Percentiles rank a stretch among this genome's conserved stretches.
These are phyloP conservation scores for Drosophila repletoides DNA, from an alignment of 1,140 invertebrate genomes.

Conservation along the genomic window DNA sequence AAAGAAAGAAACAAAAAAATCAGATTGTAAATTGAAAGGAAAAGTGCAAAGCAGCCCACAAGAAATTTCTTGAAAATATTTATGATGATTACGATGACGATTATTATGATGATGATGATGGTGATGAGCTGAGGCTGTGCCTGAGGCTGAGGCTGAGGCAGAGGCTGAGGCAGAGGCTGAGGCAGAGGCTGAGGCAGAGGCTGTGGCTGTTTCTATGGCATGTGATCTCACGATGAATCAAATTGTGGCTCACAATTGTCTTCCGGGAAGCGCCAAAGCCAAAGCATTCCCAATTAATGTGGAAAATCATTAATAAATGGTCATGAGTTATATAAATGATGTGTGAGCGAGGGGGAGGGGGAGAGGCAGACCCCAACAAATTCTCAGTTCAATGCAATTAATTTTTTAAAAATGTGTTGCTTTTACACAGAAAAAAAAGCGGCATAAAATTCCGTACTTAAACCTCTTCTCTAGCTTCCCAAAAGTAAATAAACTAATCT, in stretches of 20 bases:
- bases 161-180: too few species aligned
- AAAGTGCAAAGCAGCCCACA: constrained; percentile 23
- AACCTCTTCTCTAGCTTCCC: too few species aligned
- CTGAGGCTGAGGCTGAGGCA: too few species aligned
- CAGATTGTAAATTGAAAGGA: constrained; percentile 31
- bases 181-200: too few species aligned
- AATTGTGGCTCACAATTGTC: constrained; percentile 31
- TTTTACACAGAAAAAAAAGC: too few species aligned
- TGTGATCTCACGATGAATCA: constrained; percentile 20
- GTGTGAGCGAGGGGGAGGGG: neutral
- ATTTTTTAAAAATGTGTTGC: constrained; percentile 34
- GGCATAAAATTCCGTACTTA: too few species aligned
- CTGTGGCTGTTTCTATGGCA: constrained; percentile 3
- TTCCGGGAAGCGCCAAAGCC: constrained; percentile 17
- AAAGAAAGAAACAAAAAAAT: constrained; percentile 2
- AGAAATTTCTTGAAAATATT: constrained; percentile 6
- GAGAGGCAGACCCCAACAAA: neutral
- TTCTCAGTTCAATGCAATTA: constrained; percentile 24
- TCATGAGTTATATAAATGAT: constrained; percentile 8
- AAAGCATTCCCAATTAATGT: constrained; percentile 58
- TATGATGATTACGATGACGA: constrained; percentile 6
- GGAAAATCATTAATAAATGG: constrained; percentile 56
- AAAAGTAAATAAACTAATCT: too few species aligned
- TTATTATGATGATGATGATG: constrained; percentile 9
- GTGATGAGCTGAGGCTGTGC: constrained; percentile 11